Evolutionary conservation across 1,140 invertebrate species (phyloP), one percentile per base, ranked within the genome.

Genomic region (Myzus persicae): DNA sequence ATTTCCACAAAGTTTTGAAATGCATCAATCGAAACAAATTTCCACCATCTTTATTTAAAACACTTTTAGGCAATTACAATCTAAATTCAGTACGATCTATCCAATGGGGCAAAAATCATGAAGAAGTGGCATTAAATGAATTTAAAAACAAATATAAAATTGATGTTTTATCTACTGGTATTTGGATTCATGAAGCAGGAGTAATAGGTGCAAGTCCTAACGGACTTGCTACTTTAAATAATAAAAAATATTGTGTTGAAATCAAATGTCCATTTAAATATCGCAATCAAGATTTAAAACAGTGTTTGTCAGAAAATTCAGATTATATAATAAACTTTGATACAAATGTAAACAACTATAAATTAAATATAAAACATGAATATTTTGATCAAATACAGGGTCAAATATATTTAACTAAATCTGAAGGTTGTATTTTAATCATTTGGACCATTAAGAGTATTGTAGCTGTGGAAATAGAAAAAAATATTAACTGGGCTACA

Each of bases 111-210:
- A 40, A 42, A 40, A 84, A 40, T 84, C 38, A 84, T 84, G 81
- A 84, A 84, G 20, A 24, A 84, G 9, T 42, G 36, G 81, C 81
- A 40, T 40, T 84, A 40, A 42, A 84, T 40, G 81, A 84, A 84
- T 84, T 84, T 84, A 84, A 40, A 84, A 40, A 26, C 36, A 84
- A 84, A 84, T 42, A 84, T 84, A 84, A 84, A 84, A 42, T 84
- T 42, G 8, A 40, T 42, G 40, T 84, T 40, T 40, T 8, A 82
- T 82, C 76, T 82, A 82, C 36, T 40, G 36, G 76, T 82, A 40
- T 82, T 40, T 82, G 76, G 36, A 38, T 82, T 82, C 76, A 82
- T 38, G 36, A 82, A 82, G 36, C 36, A 82, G 36, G 20, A 38
- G 36, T 40, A 20, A 22, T 82, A 81, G 67, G 67, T 36, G 67